Percentiles rank a stretch among this genome's conserved stretches.
Conservation (phyloP, 1,140 invertebrate genomes). For the Magallana gigas region DNA sequence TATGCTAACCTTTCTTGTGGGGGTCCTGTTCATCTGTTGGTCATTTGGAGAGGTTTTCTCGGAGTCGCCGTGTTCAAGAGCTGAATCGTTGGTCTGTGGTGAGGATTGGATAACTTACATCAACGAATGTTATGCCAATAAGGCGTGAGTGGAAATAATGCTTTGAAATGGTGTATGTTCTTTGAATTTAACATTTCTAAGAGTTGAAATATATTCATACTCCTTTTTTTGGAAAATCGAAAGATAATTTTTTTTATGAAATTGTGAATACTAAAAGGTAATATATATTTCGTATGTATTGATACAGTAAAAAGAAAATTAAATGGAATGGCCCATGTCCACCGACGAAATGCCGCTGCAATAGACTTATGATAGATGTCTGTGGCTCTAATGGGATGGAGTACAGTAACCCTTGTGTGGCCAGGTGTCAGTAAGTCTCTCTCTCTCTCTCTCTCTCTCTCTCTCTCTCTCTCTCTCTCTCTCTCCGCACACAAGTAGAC, state of each 20-base stretch:
- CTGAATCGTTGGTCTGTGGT: neutral
- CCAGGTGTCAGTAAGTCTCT: conserved; percentile 19
- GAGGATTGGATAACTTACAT: neutral
- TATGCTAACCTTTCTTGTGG: neutral
- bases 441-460: too few species aligned
- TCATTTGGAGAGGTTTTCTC: neutral
- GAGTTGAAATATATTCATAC: too few species aligned
- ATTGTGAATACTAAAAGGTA: too few species aligned
- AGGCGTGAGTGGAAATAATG: neutral
- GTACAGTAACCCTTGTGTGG: neutral
- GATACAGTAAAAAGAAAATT: neutral
- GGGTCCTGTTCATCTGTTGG: neutral
- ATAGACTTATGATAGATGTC: conserved; percentile 2
- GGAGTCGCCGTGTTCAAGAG: neutral
- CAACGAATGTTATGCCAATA: neutral
- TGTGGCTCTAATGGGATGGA: neutral
- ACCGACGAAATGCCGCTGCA: neutral
- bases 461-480: neutral
- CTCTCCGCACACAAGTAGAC: neutral
- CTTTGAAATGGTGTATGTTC: too few species aligned
- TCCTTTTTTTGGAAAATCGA: too few species aligned
- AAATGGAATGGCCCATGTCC: neutral
- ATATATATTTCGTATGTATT: too few species aligned
- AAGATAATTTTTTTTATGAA: too few species aligned
- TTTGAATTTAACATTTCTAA: too few species aligned